These are phyloP conservation scores for Drosophila mercatorum DNA, from an alignment of 2,888 invertebrate species.

Conservation along the genomic window DNA sequence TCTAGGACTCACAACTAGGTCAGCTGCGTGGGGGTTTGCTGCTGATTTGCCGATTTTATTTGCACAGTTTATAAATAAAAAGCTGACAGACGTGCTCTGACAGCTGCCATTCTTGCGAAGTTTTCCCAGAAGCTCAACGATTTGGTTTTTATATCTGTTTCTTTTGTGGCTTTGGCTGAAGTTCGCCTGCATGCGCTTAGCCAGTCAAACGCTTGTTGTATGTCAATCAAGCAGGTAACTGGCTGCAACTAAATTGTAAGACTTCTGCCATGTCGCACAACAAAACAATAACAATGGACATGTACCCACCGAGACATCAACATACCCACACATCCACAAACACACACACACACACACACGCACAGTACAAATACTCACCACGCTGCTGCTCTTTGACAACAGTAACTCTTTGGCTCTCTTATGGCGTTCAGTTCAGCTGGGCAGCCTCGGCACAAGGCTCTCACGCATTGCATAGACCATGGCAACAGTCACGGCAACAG, in stretches of 20 bases:
- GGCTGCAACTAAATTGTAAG: conserved; percentile 39
- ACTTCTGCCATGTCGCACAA: conserved; percentile 25
- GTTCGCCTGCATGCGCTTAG: conserved; percentile 33
- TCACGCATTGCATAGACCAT: conserved; percentile 63
- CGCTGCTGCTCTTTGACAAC: conserved; percentile 60
- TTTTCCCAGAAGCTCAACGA: conserved; percentile 39
- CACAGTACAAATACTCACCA: conserved; percentile 58
- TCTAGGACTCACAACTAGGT: conserved; percentile 35
- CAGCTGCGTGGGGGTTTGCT: conserved; percentile 30
- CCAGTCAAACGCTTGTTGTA: conserved; percentile 30
- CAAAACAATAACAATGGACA: conserved; percentile 43
- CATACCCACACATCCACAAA: neutral
- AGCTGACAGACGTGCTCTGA: conserved; percentile 59
- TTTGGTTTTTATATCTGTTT: conserved; percentile 16
- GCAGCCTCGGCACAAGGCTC: conserved; percentile 42
- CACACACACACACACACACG: conserved; percentile 1
- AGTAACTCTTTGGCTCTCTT: conserved; percentile 63
- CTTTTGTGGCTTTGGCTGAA: conserved; percentile 17
- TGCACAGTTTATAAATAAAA: conserved; percentile 77
- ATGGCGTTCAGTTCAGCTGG: conserved; percentile 21
- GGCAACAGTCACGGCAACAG: conserved; percentile 45
- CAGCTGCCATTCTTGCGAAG: conserved; percentile 52
- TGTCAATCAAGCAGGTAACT: conserved; percentile 63
- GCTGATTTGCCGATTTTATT: conserved; percentile 72
- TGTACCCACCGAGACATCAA: neutral